A percentile compares a stretch with the other conserved stretches of the same genome.
phyloP scores from a whole-genome alignment of 2,113 vertebrate species.

The Muntiacus reevesi region DNA sequence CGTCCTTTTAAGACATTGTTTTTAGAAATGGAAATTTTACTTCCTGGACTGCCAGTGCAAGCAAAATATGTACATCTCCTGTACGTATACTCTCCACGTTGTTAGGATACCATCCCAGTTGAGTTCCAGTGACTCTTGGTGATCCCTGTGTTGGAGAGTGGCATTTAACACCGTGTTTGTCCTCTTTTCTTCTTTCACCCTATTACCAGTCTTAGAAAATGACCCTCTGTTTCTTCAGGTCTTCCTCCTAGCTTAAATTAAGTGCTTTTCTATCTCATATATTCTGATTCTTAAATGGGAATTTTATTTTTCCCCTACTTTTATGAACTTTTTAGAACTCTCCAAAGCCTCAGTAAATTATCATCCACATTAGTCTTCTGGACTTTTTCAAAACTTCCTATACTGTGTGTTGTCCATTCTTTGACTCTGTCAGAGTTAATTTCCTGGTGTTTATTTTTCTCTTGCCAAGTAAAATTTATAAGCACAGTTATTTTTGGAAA shows the following conservation, averaged over 20 bases:
- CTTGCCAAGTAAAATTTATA: neutral
- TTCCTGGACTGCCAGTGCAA: neutral
- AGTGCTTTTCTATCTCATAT: neutral
- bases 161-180: neutral
- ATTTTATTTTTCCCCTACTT: neutral
- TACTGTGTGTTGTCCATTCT: neutral
- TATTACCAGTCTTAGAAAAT: neutral
- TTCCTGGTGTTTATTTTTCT: neutral
- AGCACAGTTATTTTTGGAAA: conserved; percentile 14
- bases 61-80: neutral
- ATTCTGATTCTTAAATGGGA: neutral
- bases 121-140: neutral
- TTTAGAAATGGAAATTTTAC: neutral
- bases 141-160: neutral
- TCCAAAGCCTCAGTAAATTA: neutral
- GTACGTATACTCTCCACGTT: neutral
- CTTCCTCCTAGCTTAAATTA: neutral
- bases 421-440: neutral
- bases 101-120: neutral
- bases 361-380: neutral
- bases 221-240: neutral
- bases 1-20: neutral
- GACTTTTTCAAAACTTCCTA: neutral
- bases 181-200: neutral
- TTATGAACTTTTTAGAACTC: neutral